Evolutionary conservation across 2,113 vertebrate species (phyloP).

Genomic region (Oreochromis spilurus): DNA sequence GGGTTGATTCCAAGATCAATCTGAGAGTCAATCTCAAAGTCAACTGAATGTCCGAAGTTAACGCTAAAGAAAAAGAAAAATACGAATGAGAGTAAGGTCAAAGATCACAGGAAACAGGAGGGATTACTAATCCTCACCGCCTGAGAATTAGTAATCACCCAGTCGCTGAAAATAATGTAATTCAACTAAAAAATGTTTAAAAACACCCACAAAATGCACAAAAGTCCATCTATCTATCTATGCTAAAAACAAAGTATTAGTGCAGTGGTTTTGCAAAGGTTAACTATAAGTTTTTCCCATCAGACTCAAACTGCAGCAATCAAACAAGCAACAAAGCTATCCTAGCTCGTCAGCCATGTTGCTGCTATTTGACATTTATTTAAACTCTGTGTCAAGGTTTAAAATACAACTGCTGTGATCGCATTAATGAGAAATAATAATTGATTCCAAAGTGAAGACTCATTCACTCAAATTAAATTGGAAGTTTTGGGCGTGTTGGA

Average conservation of each 20-base stretch:
- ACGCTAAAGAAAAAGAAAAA: conserved; percentile 58
- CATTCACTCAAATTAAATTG: not conserved
- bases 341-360: not conserved
- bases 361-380: not conserved
- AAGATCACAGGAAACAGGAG: not conserved
- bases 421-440: not conserved
- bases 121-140: rapidly evolving
- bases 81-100: not conserved
- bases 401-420: not conserved
- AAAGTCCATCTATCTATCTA: not conserved
- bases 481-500: not conserved
- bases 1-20: conserved; percentile 79
- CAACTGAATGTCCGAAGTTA: conserved; percentile 64
- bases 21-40: conserved; percentile 82
- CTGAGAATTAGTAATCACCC: not conserved
- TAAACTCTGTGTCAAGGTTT: not conserved
- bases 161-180: not conserved
- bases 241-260: not conserved
- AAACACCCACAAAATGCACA: not conserved
- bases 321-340: not conserved
- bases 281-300: not conserved
- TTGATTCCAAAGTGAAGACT: not conserved
- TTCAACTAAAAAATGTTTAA: not conserved
- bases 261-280: not conserved
- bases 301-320: not conserved